Percentiles rank a stretch among this genome's conserved stretches.
Conservation (phyloP, 2,113 vertebrate species). For the Rafetus swinhoei region DNA sequence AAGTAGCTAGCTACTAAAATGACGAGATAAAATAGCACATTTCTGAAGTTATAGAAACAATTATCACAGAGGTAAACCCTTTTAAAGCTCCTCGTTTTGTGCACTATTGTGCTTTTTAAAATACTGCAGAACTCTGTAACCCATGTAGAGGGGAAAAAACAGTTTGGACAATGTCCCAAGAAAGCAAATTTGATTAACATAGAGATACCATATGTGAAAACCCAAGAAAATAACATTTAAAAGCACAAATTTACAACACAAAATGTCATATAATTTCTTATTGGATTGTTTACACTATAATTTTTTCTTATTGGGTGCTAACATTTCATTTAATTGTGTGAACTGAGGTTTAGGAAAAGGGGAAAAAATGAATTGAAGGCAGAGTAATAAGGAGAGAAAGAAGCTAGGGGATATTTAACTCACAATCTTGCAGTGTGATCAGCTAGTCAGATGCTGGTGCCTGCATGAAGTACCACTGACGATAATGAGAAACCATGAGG, state of each 20-base stretch:
- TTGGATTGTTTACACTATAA: neutral
- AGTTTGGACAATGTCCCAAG: neutral
- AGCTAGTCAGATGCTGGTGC: neutral
- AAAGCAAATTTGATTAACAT: neutral
- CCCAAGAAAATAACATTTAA: neutral
- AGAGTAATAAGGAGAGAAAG: neutral
- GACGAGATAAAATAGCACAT: neutral
- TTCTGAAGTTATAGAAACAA: conserved; percentile 28
- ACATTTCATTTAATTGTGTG: neutral
- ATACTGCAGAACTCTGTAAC: neutral
- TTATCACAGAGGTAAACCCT: neutral
- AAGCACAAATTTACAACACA: neutral
- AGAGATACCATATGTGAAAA: neutral
- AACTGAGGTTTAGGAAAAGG: neutral
- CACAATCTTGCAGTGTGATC: neutral
- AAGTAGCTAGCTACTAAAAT: neutral
- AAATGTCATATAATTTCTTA: neutral
- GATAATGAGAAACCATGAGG: neutral
- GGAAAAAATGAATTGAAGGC: neutral
- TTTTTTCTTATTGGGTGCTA: neutral
- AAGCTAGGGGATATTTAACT: neutral
- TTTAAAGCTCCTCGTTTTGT: neutral
- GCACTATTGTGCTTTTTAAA: neutral
- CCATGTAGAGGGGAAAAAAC: neutral
- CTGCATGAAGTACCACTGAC: neutral